A percentile compares a stretch with the other conserved stretches of the same genome.
Evolutionary conservation across 2,888 invertebrate genomes (phyloP).

Genomic region (Cloeon dipterum): DNA sequence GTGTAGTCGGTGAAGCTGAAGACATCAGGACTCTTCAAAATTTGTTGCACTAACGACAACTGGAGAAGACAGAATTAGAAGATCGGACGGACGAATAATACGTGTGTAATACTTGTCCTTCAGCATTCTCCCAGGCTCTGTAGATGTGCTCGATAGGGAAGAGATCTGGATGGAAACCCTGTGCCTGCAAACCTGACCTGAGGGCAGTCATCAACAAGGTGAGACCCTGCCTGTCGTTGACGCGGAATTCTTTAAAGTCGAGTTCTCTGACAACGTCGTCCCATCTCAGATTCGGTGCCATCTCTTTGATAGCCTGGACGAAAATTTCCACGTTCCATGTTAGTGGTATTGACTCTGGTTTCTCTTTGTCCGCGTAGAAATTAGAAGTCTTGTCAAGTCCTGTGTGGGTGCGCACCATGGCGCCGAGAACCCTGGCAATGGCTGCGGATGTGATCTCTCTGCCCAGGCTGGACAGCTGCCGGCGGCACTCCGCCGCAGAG

Average conservation of each 20-base stretch:
- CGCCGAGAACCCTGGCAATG: slow-evolving; percentile 62
- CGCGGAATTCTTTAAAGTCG: slow-evolving; percentile 72
- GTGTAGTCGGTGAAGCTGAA: slow-evolving; percentile 87
- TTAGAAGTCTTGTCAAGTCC: slow-evolving; percentile 34
- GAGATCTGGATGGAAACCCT: slow-evolving; percentile 39
- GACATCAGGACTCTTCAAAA: slow-evolving; percentile 76
- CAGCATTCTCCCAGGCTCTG: slow-evolving; percentile 78
- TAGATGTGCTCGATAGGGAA: slow-evolving; percentile 81
- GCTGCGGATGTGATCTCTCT: slow-evolving; percentile 62
- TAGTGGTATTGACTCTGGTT: slow-evolving; percentile 16
- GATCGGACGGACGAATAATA: neutral
- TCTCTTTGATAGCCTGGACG: slow-evolving; percentile 74
- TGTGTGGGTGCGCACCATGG: slow-evolving; percentile 67
- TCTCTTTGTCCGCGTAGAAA: slow-evolving; percentile 11
- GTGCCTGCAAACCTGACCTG: slow-evolving; percentile 53
- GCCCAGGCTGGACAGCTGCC: slow-evolving; percentile 57
- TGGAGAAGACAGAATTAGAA: slow-evolving; percentile 15
- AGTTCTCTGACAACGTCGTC: slow-evolving; percentile 77
- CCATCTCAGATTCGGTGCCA: slow-evolving; percentile 65
- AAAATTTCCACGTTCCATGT: slow-evolving; percentile 90
- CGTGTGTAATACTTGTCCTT: slow-evolving; percentile 52
- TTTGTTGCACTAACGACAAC: slow-evolving; percentile 65
- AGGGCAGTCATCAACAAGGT: slow-evolving; percentile 63
- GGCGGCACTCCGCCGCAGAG: slow-evolving; percentile 69
- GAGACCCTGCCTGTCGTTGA: slow-evolving; percentile 70